These are phyloP conservation scores for Polydrusus cervinus DNA, from an alignment of 2,888 invertebrate species.

Conservation along the genomic window DNA sequence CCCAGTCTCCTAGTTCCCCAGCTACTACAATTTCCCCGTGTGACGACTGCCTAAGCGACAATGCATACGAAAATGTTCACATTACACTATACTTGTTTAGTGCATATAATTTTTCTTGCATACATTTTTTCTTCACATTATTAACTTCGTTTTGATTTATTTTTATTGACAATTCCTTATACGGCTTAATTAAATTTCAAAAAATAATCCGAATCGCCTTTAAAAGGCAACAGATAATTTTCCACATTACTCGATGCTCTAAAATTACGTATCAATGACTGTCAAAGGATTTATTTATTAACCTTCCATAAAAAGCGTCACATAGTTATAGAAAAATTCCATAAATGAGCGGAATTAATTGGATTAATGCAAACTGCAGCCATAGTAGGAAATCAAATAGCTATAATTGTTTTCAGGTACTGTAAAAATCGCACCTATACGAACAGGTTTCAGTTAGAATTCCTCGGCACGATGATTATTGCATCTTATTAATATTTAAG, in stretches of 20 bases:
- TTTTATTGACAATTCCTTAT: background rate
- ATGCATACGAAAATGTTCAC: no score
- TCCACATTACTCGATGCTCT: conserved; percentile 24
- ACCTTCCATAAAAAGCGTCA: background rate
- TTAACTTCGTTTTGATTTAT: conserved; percentile 15
- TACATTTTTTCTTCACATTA: background rate
- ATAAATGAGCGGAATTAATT: conserved; percentile 8
- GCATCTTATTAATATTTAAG: conserved; percentile 29
- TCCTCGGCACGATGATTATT: conserved; percentile 25
- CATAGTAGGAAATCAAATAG: conserved; percentile 29
- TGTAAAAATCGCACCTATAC: conserved; percentile 31
- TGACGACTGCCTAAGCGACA: no score
- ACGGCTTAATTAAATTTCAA: conserved; percentile 9
- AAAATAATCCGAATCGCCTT: conserved; percentile 3
- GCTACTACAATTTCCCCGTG: no score
- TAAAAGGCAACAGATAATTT: conserved; percentile 10
- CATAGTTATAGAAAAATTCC: conserved; percentile 4
- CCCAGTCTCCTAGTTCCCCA: no score
- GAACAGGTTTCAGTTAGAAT: conserved; percentile 44
- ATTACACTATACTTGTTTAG: no score
- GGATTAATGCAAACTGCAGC: background rate
- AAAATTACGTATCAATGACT: conserved; percentile 11
- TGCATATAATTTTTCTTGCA: background rate
- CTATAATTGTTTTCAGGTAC: conserved; percentile 31
- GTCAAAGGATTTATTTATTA: conserved; percentile 20